Percentiles rank a stretch among this genome's conserved stretches.
phyloP scores from a whole-genome alignment of 2,888 invertebrate species.

The Xylocampa areola region DNA sequence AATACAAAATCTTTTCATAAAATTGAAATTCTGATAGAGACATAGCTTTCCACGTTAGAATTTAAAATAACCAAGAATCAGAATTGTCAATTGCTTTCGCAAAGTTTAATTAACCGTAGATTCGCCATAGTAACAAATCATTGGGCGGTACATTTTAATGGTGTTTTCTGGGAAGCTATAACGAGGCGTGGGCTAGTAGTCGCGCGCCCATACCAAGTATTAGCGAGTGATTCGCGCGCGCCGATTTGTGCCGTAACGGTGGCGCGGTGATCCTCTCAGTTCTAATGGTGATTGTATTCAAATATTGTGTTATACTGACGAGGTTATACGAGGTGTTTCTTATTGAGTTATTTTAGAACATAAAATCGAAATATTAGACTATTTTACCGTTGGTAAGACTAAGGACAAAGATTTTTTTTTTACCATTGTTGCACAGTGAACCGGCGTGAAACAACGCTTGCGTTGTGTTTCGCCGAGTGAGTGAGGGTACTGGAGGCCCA shows the following conservation, averaged over 20 bases:
- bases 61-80: slow-evolving; percentile 39
- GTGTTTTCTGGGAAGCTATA: slow-evolving; percentile 70
- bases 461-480: no score
- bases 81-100: slow-evolving; percentile 9
- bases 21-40: slow-evolving; percentile 36
- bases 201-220: slow-evolving; percentile 45
- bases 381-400: no score
- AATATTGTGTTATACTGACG: slow-evolving; percentile 62
- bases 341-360: slow-evolving; percentile 11
- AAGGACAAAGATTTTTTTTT: no score
- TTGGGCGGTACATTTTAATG: slow-evolving; percentile 69
- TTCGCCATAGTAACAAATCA: slow-evolving; percentile 69
- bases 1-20: slow-evolving; percentile 7
- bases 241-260: slow-evolving; percentile 49
- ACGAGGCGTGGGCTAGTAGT: slow-evolving; percentile 62
- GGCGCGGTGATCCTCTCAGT: slow-evolving; percentile 57
- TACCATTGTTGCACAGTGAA: no score
- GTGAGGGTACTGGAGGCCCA: no score
- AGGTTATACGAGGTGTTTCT: slow-evolving; percentile 58
- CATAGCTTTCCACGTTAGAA: slow-evolving; percentile 37
- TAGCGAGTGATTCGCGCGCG: slow-evolving; percentile 34
- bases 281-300: slow-evolving; percentile 70
- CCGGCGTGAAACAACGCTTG: no score
- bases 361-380: no score
- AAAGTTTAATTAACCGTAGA: slow-evolving; percentile 53